Base-by-base conservation (phyloP, 1,140 invertebrate species). In the Stegodyphus dumicola region DNA sequence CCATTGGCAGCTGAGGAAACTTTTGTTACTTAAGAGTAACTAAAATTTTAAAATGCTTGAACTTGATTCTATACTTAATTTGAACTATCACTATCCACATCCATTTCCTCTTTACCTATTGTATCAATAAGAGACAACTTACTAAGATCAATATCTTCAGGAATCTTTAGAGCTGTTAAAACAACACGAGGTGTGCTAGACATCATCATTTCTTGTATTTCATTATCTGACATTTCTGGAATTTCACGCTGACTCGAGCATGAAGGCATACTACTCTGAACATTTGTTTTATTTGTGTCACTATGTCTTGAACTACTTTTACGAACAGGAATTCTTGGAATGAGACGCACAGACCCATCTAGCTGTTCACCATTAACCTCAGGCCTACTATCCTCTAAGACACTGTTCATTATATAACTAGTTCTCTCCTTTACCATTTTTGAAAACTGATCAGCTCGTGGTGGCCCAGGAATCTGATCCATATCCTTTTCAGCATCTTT, bases 401-500 rank as follows among this genome's bases (percentile, higher is more conserved):
- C 9, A 60, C 15, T 60, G 56, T 67, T 67, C 17, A 9, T 60
- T 60, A 11, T 60, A 2, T 2, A 15, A 60, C 56, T 10, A 48
- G 17, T 52, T 15, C n/a, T 74, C n/a, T 9, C 49, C n/a, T 10
- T 74, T 56, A 51, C 15, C 18, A 15, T 74, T 2, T 11, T 74
- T 54, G 7, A 52, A 11, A 7, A 54, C n/a, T 56, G 49, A 51
- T 10, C 13, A 4, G 49, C 4, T 15, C 15, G 51, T 53, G 6
- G 15, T 56, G 6, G 6, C 6, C 10, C 6, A 10, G 11, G 6
- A 15, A 18, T 53, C n/a, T 74, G 51, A 7, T 77, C 15, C 15
- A 6, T 53, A 76, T 67, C n/a, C 33, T 60, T 18, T 60, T 67
- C 52, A 7, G 80, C 73, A 67, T 88, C 69, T 64, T 88, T 83